phyloP scores from a whole-genome alignment of 2,888 invertebrate genomes.

The Andrena bicolor region DNA sequence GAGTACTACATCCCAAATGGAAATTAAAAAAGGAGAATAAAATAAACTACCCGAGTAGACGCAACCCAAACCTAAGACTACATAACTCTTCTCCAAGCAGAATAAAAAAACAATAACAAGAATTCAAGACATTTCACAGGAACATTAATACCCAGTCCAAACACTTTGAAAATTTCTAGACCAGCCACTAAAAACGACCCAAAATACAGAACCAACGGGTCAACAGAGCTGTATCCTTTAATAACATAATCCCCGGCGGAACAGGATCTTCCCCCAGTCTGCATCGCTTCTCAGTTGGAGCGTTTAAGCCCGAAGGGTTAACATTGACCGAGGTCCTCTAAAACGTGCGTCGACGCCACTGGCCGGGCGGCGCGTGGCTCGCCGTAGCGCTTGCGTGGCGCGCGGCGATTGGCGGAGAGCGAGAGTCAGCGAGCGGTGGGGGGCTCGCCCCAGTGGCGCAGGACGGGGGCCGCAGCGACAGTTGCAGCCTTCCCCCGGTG shows the following conservation, averaged over 20 bases:
- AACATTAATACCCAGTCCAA: no score
- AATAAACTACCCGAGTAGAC: no score
- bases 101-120: no score
- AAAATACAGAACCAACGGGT: no score
- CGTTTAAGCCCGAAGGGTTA: background rate
- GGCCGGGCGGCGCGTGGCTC: slow-evolving; percentile 1
- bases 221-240: background rate
- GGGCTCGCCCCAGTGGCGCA: slow-evolving; percentile 33
- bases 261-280: background rate
- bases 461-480: slow-evolving; percentile 37
- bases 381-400: slow-evolving; percentile 17
- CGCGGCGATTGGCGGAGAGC: slow-evolving; percentile 60
- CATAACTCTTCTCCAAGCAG: no score
- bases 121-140: no score
- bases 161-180: no score
- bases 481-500: slow-evolving; percentile 19
- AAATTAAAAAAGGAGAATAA: no score
- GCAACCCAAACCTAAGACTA: no score
- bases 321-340: slow-evolving; percentile 30
- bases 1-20: no score
- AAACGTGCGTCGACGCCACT: slow-evolving; percentile 42
- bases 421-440: slow-evolving; percentile 55
- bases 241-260: background rate
- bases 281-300: no score
- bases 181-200: no score